Evolutionary conservation across 2,888 invertebrate species (phyloP), one percentile per base, ranked within the genome.

Genomic region (Yponomeuta sedellus): DNA sequence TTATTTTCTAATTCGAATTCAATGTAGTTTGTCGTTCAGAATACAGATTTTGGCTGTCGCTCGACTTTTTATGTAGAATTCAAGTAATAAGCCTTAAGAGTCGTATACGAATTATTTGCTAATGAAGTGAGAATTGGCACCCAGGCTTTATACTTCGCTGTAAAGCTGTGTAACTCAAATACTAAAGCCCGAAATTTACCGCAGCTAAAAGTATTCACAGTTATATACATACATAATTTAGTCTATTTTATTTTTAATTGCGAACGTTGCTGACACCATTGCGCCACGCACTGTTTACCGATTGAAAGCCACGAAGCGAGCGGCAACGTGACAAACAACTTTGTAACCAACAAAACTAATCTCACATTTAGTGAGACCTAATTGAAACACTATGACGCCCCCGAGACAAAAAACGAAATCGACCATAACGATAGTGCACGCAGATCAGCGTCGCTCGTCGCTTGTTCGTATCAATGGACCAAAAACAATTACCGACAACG

Each of bases 401-500:
- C 44, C 3, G 44, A 52, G 1, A 10, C 10, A 44, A 44, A 52
- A 52, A 52, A 16, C 44, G 16, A 16, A 2, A 52, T 52, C 44
- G 16, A 16, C 63, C n/a, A 28, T 44, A 59, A 63, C 63, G 52
- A 63, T 63, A 63, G 44, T 40, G 63, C 44, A 63, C 63, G 44
- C 44, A n/a, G 25, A 16, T 16, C 63, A 44, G 19, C 44, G 12
- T 44, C 22, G 22, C 22, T 39, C 12, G 20, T 63, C 63, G 63
- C 63, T 63, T 63, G 44, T 63, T 12, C 44, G 44, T 44, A 20
- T 44, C 44, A 63, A 63, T 52, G 63, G 20, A 20, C 44, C 63
- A 52, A 44, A 63, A 63, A 63, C 63, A 63, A 63, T 63, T 44
- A 52, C 44, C 40, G 22, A 44, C 63, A 63, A 63, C 63, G 63